Base-by-base conservation (phyloP, 2,888 invertebrate genomes). In the Rhagophthalmus giganteus region DNA sequence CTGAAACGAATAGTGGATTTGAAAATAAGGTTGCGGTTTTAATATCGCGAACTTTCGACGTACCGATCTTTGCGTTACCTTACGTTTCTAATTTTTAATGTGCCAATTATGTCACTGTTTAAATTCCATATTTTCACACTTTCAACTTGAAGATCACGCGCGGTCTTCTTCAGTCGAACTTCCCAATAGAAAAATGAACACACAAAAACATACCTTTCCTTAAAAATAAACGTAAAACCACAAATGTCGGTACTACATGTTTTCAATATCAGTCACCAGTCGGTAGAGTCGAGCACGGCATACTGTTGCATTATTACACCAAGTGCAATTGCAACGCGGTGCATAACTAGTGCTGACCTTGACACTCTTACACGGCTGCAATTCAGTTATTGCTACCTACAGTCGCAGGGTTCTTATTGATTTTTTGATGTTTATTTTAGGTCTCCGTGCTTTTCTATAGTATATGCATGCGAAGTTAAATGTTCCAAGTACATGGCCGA, bases 341-440 rank as follows among this genome's bases (percentile, higher is more conserved):
- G 71, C 71, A 72, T 71, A 70, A 70, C 67, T 68, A 67, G 65
- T 66, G 58, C 58, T 68, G 72, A 72, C 73, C 73, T 73, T 73
- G 73, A 72, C 73, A 73, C 73, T 73, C 73, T 73, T 71, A 63
- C 60, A 60, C 62, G 47, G 60, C 54, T 60, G 60, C 61, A 61
- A 59, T 59, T 57, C 57, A 56, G 58, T 56, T 55, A 62, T 60
- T 54, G 45, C 55, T 56, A 58, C 59, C 58, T 57, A 59, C 60
- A 50, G 42, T 49, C 55, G 54, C 52, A 56, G 58, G 57, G 57
- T 52, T 53, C 51, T 61, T 62, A 62, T 62, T 61, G 62, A 62
- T 62, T 62, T 61, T 62, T 62, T 60, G 52, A 52, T 51, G 57
- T 59, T 57, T 62, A 62, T 62, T 62, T 62, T 62, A 57, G 58